Evolutionary conservation across 2,888 invertebrate genomes (phyloP).

Genomic region (Hemicrepidius hirtus): DNA sequence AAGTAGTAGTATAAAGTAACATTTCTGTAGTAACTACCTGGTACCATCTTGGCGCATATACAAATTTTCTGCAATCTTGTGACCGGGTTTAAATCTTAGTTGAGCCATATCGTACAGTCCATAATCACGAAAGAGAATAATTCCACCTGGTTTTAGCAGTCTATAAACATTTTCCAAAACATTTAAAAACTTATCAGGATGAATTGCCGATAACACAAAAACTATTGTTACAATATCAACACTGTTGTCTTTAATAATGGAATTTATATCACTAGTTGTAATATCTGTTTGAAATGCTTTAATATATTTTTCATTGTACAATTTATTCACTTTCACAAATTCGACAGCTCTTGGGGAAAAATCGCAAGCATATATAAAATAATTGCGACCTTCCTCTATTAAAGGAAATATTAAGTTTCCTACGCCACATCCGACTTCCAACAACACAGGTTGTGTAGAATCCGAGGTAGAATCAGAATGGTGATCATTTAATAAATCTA

Average conservation of each 20-base stretch:
- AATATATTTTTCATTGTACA: constrained; percentile 80
- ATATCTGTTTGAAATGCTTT: constrained; percentile 91
- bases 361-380: constrained; percentile 92
- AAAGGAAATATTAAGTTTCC: constrained; percentile 97
- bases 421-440: constrained; percentile 97
- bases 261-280: constrained; percentile 80
- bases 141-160: constrained; percentile 83
- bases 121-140: constrained; percentile 93
- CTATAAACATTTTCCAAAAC: constrained; percentile 80
- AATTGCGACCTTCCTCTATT: constrained; percentile 83
- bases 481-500: constrained; percentile 80
- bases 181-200: constrained; percentile 85
- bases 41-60: constrained; percentile 99
- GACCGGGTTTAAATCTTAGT: constrained; percentile 92
- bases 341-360: constrained; percentile 93
- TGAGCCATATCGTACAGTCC: constrained; percentile 97
- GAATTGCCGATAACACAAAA: constrained; percentile 96
- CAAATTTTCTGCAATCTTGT: constrained; percentile 93
- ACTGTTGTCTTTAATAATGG: constrained; percentile 72
- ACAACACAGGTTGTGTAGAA: constrained; percentile 70
- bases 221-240: constrained; percentile 92
- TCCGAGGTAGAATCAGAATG: constrained; percentile 71
- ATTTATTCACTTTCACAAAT: constrained; percentile 82
- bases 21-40: constrained; percentile 77
- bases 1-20: too few species aligned